phyloP scores from a whole-genome alignment of 1,140 invertebrate species.

The Pogonomyrmex californicus region DNA sequence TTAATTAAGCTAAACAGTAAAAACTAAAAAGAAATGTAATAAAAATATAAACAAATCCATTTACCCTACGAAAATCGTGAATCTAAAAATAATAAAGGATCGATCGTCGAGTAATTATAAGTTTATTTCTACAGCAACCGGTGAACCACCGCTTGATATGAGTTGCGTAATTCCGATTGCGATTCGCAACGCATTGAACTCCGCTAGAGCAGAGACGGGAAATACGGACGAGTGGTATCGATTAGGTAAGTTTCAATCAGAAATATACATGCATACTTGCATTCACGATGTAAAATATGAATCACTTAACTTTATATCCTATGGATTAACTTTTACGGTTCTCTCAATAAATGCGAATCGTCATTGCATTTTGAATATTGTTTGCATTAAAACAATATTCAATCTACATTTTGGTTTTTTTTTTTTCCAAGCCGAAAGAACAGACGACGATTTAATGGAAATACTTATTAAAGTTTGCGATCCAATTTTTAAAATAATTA shows the following conservation, averaged over 20 bases:
- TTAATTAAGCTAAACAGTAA: no score
- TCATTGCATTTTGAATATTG: no score
- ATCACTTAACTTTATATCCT: neutral
- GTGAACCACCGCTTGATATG: slow-evolving; percentile 93
- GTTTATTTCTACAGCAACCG: slow-evolving; percentile 88
- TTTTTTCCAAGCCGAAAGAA: no score
- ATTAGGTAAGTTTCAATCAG: slow-evolving; percentile 77
- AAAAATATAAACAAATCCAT: neutral
- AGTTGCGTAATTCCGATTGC: slow-evolving; percentile 90
- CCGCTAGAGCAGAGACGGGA: slow-evolving; percentile 89
- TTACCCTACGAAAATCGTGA: no score
- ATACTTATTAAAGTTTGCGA: no score
- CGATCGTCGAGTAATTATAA: neutral
- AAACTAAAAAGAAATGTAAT: no score
- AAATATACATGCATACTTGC: no score
- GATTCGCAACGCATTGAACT: slow-evolving; percentile 90
- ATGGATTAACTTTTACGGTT: neutral
- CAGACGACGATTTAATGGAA: no score
- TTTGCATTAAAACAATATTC: no score
- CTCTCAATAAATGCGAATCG: no score
- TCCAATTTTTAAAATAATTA: no score
- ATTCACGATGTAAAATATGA: neutral
- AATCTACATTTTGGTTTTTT: no score
- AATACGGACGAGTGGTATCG: slow-evolving; percentile 80
- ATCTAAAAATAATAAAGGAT: slow-evolving; percentile 4